Evolutionary conservation across 2,113 vertebrate genomes (phyloP).

Genomic region (Coreoperca whiteheadi): DNA sequence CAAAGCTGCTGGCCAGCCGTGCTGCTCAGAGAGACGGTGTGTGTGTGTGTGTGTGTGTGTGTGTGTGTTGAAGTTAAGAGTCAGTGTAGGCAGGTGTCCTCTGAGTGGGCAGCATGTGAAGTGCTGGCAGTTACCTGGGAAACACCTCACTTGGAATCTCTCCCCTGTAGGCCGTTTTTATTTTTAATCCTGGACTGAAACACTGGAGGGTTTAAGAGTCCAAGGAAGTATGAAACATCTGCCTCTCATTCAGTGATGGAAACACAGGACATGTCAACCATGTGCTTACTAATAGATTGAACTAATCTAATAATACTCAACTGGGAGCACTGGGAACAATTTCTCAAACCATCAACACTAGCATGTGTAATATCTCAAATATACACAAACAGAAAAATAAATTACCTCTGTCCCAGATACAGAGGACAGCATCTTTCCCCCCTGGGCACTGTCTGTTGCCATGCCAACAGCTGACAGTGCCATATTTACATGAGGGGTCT

Average conservation of each 20-base stretch:
- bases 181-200: constrained; percentile 41
- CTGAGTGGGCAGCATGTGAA: constrained; percentile 64
- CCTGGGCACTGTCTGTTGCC: constrained; percentile 28
- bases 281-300: neutral
- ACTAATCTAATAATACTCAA: neutral
- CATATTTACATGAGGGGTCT: constrained; percentile 19
- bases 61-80: constrained; percentile 42
- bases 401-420: neutral
- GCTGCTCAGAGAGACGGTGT: constrained; percentile 14
- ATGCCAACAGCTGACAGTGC: constrained; percentile 45
- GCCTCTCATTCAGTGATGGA: neutral
- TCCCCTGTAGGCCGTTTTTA: constrained; percentile 12
- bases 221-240: constrained; percentile 4
- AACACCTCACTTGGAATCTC: constrained; percentile 68
- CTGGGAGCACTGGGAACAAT: neutral
- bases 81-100: constrained; percentile 62
- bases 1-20: constrained; percentile 60
- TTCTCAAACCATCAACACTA: neutral
- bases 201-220: neutral
- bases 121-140: constrained; percentile 74
- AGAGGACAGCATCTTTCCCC: neutral
- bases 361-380: neutral
- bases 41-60: constrained; percentile 33
- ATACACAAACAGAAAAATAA: neutral
- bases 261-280: too few species aligned